phyloP scores from a whole-genome alignment of 2,113 vertebrate genomes.

The Cyprinus carpio region DNA sequence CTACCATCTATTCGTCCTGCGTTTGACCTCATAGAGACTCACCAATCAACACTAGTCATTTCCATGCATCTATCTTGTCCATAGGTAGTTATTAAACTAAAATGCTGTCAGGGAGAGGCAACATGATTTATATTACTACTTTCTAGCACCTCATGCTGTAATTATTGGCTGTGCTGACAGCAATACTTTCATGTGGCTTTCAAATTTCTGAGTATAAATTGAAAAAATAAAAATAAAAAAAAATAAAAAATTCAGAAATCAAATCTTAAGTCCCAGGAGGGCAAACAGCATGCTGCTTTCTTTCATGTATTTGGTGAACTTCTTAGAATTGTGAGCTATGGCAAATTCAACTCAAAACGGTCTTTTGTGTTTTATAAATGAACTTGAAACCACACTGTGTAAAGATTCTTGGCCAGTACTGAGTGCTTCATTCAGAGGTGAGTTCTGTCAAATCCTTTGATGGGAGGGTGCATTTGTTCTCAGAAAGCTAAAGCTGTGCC shows the following conservation, averaged over 20 bases:
- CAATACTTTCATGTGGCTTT: slow-evolving; percentile 2
- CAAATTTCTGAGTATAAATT: neutral
- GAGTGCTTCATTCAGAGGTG: neutral
- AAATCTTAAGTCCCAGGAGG: neutral
- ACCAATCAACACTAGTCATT: slow-evolving; percentile 22
- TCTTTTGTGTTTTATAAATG: slow-evolving; percentile 35
- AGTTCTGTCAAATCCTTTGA: neutral
- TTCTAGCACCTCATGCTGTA: slow-evolving; percentile 36
- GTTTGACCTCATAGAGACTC: slow-evolving; percentile 27
- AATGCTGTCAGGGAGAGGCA: slow-evolving; percentile 24
- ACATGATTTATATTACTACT: slow-evolving; percentile 8
- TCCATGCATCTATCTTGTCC: slow-evolving; percentile 25
- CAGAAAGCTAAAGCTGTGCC: neutral
- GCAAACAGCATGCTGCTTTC: slow-evolving; percentile 11
- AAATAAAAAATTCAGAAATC: neutral
- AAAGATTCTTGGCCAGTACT: neutral
- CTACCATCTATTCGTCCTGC: neutral
- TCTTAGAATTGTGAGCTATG: neutral
- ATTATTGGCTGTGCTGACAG: slow-evolving; percentile 42
- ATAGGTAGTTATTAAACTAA: slow-evolving; percentile 33
- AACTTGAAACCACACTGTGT: slow-evolving; percentile 2
- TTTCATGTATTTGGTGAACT: neutral
- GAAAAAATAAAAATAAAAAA: neutral
- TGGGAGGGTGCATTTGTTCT: neutral
- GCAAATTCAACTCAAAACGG: slow-evolving; percentile 6